Evolutionary conservation across 2,113 vertebrate genomes (phyloP), one percentile per base, ranked within the genome.

Genomic region (Coryphaenoides rupestris): DNA sequence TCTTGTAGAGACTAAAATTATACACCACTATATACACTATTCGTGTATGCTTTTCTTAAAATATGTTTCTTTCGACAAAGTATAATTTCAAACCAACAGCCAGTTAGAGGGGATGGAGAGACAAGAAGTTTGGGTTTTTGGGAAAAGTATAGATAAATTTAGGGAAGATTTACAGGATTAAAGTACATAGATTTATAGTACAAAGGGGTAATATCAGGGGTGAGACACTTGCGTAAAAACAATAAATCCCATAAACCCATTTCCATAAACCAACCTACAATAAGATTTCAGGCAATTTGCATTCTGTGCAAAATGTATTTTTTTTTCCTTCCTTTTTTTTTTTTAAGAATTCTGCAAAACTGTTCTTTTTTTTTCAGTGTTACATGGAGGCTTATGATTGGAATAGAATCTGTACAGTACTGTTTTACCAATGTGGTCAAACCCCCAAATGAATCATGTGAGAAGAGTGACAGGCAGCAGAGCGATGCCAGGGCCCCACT

Each of bases 391-490:
- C 70, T 60, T 75, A 77, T 84, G 84, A 78, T 67, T 68, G 72
- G 78, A 40, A 65, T 55, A 65, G 81, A 71, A 68, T 84, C 83
- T 84, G 82, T 85, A 85, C 83, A 87, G 78, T 84, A 87, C 91
- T 91, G 88, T 73, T 77, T 88, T 40, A 92, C 90, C 89, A 88
- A 88, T 86, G 84, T 75, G 81, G 65, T 87, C 82, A 88, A 89
- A 88, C 90, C 85, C 87, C 84, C 68, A 73, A 70, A 83, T 84
- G 78, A 84, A 81, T 85, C 76, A 87, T 69, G 74, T 73, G 78
- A 86, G 80, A 87, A 80, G 68, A 70, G 70, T 76, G 58, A 65
- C 76, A 69, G 74, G 68, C 76, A 79, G 73, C 77, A 62, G 71
- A 40, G 33, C 33, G 33, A 69, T 46, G 68, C 60, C 74, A 15